Evolutionary conservation across 2,888 invertebrate species (phyloP), one percentile per base, ranked within the genome.

Genomic region (Cantharis rufa): DNA sequence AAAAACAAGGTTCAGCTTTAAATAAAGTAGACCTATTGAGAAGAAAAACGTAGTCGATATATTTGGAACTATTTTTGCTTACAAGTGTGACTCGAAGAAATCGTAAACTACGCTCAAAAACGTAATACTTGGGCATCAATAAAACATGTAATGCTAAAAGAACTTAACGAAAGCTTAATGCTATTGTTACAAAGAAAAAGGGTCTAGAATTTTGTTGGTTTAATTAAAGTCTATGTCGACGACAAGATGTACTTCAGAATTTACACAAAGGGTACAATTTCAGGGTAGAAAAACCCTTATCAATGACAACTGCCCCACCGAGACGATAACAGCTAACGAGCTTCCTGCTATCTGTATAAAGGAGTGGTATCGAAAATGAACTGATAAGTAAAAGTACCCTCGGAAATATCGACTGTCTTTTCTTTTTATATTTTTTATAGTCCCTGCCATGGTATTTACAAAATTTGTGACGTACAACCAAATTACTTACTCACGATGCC

Each of bases 321-420:
- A 85, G 84, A 82, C 85, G 85, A 85, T 85, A 85, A 83, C 81
- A 81, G 81, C 83, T 84, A 85, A 85, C 85, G 84, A 85, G 84
- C 84, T 84, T 82, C 82, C 84, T 82, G 82, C 82, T 82, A 83
- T 84, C 83, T 82, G 74, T 28, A 71, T 71, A 69, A 78, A 74
- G 78, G 78, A 80, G 78, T 79, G 78, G 79, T 76, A 71, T 69
- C 75, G 72, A 75, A 69, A 62, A 71, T 69, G 71, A 75, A 75
- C 74, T 77, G 77, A 77, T 77, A 77, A 77, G 74, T 69, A 64
- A 74, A 70, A 74, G 74, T 71, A 15, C 71, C 66, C 70, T 71
- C 68, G 70, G 74, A 69, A 77, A 70, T 72, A 76, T 71, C 27
- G 73, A 74, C 77, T 32, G 63, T 69, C 32, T 71, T 76, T 72